These are phyloP conservation scores for Mugil cephalus DNA, from an alignment of 2,113 vertebrate genomes.

Conservation along the genomic window DNA sequence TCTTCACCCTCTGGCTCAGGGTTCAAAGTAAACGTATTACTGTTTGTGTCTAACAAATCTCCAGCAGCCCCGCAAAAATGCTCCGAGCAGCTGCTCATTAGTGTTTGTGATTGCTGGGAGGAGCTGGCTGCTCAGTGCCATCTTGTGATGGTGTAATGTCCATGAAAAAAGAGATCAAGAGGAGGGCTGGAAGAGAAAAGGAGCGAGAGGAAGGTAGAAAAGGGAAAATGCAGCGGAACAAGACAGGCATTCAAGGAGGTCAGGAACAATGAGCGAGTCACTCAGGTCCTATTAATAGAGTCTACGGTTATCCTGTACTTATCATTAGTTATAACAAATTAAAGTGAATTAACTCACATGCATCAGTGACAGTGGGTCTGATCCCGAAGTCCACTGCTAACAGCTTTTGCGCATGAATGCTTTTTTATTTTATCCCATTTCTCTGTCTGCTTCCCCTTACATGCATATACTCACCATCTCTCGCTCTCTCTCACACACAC, in stretches of 20 bases:
- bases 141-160: conserved; percentile 45
- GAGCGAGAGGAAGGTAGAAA: conserved; percentile 1
- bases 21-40: conserved; percentile 51
- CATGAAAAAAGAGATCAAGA: conserved; percentile 15
- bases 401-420: conserved; percentile 60
- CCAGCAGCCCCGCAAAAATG: conserved; percentile 38
- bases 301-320: conserved; percentile 55
- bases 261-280: conserved; percentile 52
- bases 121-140: conserved; percentile 47
- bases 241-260: conserved; percentile 47
- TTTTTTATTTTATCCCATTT: conserved; percentile 26
- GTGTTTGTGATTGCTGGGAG: conserved; percentile 50
- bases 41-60: conserved; percentile 54
- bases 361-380: conserved; percentile 61
- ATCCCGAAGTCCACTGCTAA: conserved; percentile 57
- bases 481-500: conserved; percentile 13
- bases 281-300: conserved; percentile 62
- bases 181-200: neutral
- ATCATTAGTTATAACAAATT: conserved; percentile 71
- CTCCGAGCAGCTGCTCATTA: conserved; percentile 60
- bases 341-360: conserved; percentile 68
- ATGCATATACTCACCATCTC: conserved; percentile 5
- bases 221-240: conserved; percentile 32
- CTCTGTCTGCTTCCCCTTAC: neutral
- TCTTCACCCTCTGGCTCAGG: conserved; percentile 40